These are phyloP conservation scores for Magallana ariakensis DNA, from an alignment of 1,140 invertebrate genomes.

Conservation along the genomic window DNA sequence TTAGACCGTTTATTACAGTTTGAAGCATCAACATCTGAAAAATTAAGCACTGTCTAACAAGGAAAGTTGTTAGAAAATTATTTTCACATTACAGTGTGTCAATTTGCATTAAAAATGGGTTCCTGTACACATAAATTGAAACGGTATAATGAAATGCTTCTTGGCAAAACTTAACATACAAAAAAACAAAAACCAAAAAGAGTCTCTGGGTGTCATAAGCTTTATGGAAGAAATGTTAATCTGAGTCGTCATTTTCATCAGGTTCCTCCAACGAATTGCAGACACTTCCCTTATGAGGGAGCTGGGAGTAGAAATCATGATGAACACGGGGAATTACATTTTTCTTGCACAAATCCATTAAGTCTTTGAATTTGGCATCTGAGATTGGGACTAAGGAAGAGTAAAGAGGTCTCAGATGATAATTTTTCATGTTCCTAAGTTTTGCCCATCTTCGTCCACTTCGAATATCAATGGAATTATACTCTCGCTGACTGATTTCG, in stretches of 20 bases:
- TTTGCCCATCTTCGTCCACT: neutral
- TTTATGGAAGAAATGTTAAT: neutral
- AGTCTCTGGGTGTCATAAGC: neutral
- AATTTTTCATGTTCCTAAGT: neutral
- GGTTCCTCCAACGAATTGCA: neutral
- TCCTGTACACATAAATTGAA: neutral
- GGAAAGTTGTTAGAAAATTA: too few relatives aligned
- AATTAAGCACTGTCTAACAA: too few relatives aligned
- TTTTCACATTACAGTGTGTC: too few relatives aligned
- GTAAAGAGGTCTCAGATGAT: conserved; percentile 15
- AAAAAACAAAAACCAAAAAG: neutral
- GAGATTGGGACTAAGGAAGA: neutral
- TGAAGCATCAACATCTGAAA: too few relatives aligned
- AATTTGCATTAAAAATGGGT: neutral
- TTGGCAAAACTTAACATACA: neutral
- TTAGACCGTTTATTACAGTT: too few relatives aligned
- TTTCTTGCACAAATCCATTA: neutral
- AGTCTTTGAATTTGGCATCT: neutral
- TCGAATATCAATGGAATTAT: conserved; percentile 21
- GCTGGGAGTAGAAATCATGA: neutral
- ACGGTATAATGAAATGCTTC: neutral
- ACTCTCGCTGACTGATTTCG: conserved; percentile 22
- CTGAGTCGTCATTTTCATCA: neutral
- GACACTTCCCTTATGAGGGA: neutral
- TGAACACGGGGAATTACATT: neutral